Evolutionary conservation across 2,797 vertebrate species (phyloP).

Genomic region (Xenopus petersii): DNA sequence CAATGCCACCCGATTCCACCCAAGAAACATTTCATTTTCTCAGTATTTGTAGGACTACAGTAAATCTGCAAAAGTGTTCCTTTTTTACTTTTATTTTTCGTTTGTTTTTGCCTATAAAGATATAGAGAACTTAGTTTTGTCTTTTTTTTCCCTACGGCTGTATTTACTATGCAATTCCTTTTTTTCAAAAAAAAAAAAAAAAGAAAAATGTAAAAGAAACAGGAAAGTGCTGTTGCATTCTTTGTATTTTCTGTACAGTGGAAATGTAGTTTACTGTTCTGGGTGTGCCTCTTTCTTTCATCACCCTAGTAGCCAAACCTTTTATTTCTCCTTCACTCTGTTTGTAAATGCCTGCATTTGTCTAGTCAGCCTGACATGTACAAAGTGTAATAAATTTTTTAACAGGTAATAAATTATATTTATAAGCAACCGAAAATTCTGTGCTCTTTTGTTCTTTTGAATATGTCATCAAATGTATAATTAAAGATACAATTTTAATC

Average conservation of each 20-base stretch:
- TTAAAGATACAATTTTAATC: too few species aligned
- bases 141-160: conserved; percentile 73
- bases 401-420: conserved; percentile 99
- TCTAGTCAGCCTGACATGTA: conserved; percentile 86
- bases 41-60: conserved; percentile 18
- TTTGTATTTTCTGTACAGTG: conserved; percentile 74
- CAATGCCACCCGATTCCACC: neutral
- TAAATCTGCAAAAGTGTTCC: conserved; percentile 47
- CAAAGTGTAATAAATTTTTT: conserved; percentile 98
- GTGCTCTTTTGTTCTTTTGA: neutral
- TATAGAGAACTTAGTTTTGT: conserved; percentile 49
- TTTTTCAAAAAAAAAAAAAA: conserved; percentile 63
- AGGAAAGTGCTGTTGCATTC: conserved; percentile 69
- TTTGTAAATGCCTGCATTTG: conserved; percentile 87
- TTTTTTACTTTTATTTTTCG: neutral
- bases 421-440: conserved; percentile 83
- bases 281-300: conserved; percentile 62
- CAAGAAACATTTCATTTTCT: conserved; percentile 18
- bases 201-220: conserved; percentile 51
- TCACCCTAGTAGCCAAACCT: conserved; percentile 57
- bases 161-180: conserved; percentile 94
- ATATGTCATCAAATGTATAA: too few species aligned
- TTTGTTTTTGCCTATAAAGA: conserved; percentile 54
- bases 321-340: conserved; percentile 69
- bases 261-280: conserved; percentile 75